Percentiles rank a stretch among this genome's conserved stretches.
Evolutionary conservation across 2,888 invertebrate genomes (phyloP).

Genomic region (Ariolimax columbianus): DNA sequence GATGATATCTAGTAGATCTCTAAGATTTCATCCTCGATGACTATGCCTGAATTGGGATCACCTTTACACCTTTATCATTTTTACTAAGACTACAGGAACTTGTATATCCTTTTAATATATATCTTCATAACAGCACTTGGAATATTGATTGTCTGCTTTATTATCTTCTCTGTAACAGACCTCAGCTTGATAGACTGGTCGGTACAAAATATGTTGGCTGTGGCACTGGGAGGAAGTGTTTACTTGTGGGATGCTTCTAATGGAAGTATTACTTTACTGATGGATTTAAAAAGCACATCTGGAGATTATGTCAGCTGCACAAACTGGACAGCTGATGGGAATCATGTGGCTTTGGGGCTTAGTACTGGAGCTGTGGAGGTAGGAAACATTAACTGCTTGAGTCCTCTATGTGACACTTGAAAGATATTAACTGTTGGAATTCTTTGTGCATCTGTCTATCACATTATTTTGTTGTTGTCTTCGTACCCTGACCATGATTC

Average conservation of each 20-base stretch:
- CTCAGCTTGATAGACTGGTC: conserved; percentile 98
- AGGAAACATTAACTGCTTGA: neutral
- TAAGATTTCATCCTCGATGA: too few relatives aligned
- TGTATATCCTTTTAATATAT: too few relatives aligned
- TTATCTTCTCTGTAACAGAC: conserved; percentile 79
- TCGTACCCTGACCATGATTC: too few relatives aligned
- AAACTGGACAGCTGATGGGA: conserved; percentile 88
- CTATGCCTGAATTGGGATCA: too few relatives aligned
- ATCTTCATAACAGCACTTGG: conserved; percentile 88
- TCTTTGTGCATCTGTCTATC: too few relatives aligned
- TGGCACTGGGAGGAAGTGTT: conserved; percentile 90
- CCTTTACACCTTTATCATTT: too few relatives aligned
- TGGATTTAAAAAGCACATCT: conserved; percentile 84
- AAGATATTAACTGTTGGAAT: too few relatives aligned
- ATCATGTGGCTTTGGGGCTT: conserved; percentile 90
- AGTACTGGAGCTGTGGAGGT: conserved; percentile 89
- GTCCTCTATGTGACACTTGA: too few relatives aligned
- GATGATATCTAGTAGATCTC: too few relatives aligned
- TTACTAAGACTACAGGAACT: too few relatives aligned
- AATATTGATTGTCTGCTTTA: neutral
- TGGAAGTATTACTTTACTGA: conserved; percentile 86
- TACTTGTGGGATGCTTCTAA: conserved; percentile 93
- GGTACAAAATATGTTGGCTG: conserved; percentile 92
- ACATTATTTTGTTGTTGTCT: too few relatives aligned
- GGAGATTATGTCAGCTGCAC: conserved; percentile 82